A percentile compares a stretch with the other conserved stretches of the same genome.
phyloP scores from a whole-genome alignment of 1,140 invertebrate genomes.

The Temnothorax longispinosus region DNA sequence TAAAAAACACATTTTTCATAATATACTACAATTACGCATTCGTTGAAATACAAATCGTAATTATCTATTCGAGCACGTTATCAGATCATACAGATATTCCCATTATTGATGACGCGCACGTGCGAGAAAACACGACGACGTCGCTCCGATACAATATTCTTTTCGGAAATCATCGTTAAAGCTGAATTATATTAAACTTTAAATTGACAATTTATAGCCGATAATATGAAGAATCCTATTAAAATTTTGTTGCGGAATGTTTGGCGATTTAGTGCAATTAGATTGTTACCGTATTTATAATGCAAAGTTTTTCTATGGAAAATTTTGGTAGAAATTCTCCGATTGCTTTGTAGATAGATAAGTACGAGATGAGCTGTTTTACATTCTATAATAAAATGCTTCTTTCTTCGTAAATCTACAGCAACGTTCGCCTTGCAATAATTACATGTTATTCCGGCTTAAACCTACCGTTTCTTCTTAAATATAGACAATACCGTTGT shows the following conservation, averaged over 20 bases:
- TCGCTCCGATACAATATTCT: not conserved
- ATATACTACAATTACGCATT: not conserved
- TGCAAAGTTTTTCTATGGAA: not conserved
- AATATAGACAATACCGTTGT: not conserved
- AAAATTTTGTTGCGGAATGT: not conserved
- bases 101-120: not conserved
- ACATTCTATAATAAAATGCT: slow-evolving; percentile 53
- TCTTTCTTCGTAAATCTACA: slow-evolving; percentile 29
- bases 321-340: slow-evolving; percentile 24
- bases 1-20: not conserved
- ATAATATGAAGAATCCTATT: not conserved
- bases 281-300: slow-evolving; percentile 3
- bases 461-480: not conserved
- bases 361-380: slow-evolving; percentile 57
- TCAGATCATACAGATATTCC: not conserved
- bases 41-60: not conserved
- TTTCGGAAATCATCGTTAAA: not conserved
- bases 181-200: not conserved
- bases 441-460: slow-evolving; percentile 24
- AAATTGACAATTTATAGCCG: not conserved
- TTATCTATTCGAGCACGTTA: not conserved
- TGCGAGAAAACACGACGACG: not conserved
- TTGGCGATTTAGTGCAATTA: not conserved
- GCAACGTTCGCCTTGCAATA: slow-evolving; percentile 30
- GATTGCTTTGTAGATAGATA: slow-evolving; percentile 50